Conservation (phyloP, 30 jellyfish, hydroid and myxozoan species). For the Aurelia aurita region DNA sequence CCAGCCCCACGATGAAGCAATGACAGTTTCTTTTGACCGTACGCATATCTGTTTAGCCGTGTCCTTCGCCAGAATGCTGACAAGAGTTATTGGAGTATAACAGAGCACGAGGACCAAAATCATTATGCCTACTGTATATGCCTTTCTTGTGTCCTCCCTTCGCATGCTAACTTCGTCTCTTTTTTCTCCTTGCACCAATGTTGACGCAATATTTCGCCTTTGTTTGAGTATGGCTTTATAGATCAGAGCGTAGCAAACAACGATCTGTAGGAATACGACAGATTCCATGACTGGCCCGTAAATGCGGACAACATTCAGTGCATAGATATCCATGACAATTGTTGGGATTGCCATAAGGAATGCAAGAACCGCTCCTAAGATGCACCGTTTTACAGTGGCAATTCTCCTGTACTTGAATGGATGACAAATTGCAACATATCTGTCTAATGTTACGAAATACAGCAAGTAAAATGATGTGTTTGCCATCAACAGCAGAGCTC, state of each 20-base stretch:
- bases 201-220: background rate
- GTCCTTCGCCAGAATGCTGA: background rate
- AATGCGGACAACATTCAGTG: background rate
- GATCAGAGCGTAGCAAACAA: constrained; percentile 13
- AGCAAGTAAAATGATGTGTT: no score
- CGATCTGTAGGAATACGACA: background rate
- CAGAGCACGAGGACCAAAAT: background rate
- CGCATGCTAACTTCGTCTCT: background rate
- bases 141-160: background rate
- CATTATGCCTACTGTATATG: constrained; percentile 1
- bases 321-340: no score
- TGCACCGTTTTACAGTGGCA: no score
- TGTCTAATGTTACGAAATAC: no score
- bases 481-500: no score
- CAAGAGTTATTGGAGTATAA: constrained; percentile 12
- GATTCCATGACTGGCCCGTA: background rate
- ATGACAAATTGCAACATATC: no score
- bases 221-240: background rate
- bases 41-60: background rate
- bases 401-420: no score
- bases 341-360: no score
- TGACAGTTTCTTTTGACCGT: background rate
- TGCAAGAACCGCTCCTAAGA: no score
- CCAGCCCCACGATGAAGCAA: background rate
- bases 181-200: background rate